Evolutionary conservation across 1,140 invertebrate species (phyloP).

Genomic region (Drosophila lini): DNA sequence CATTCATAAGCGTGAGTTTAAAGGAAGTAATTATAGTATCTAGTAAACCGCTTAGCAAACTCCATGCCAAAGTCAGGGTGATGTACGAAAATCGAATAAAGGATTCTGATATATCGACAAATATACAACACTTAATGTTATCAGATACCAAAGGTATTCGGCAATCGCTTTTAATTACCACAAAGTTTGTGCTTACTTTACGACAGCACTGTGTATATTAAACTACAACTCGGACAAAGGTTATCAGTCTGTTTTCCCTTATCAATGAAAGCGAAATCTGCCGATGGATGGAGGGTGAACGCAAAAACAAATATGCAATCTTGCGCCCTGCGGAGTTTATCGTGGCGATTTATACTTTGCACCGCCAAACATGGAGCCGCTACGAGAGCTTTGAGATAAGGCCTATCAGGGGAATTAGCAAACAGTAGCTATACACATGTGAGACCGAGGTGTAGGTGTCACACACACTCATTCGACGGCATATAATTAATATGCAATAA

Average conservation of each 20-base stretch:
- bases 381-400: conserved; percentile 42
- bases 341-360: conserved; percentile 45
- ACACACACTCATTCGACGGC: conserved; percentile 6
- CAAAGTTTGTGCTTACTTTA: conserved; percentile 14
- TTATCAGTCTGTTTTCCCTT: conserved; percentile 44
- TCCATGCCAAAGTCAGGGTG: too few species aligned
- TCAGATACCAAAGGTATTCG: conserved; percentile 3
- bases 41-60: too few species aligned
- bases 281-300: neutral
- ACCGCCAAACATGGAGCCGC: conserved; percentile 18
- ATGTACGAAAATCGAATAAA: too few species aligned
- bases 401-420: conserved; percentile 52
- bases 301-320: conserved; percentile 29
- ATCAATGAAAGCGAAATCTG: conserved; percentile 52
- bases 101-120: too few species aligned
- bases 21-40: too few species aligned
- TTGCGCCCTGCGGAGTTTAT: conserved; percentile 33
- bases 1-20: too few species aligned
- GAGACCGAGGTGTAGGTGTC: neutral
- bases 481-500: conserved; percentile 46
- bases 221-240: conserved; percentile 42
- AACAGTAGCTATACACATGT: conserved; percentile 16
- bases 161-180: neutral
- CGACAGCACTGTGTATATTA: conserved; percentile 22
- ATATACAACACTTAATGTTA: neutral